A percentile compares a stretch with the other conserved stretches of the same genome.
phyloP scores from a whole-genome alignment of 30 jellyfish, hydroid and myxozoan species.

The Hydractinia echinata region DNA sequence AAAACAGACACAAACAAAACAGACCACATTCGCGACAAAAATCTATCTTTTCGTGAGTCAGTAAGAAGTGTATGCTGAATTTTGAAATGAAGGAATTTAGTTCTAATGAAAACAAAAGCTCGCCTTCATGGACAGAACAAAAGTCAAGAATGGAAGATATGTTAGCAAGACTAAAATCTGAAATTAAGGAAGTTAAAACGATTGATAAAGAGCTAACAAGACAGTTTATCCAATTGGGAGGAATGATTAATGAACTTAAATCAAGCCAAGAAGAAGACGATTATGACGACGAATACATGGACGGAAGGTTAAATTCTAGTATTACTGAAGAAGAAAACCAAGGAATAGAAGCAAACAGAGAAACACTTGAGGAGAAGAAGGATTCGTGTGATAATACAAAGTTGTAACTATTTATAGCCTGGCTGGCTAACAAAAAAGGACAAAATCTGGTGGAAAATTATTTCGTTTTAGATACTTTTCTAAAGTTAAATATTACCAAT shows the following conservation, averaged over 20 bases:
- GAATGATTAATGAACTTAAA: conserved; percentile 61
- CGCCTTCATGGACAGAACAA: conserved; percentile 68
- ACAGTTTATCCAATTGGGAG: conserved; percentile 85
- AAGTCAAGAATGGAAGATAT: conserved; percentile 57
- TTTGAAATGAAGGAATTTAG: no score
- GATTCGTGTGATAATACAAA: neutral
- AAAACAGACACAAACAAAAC: no score
- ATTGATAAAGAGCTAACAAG: conserved; percentile 83
- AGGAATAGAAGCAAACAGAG: neutral
- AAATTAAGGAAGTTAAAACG: conserved; percentile 64
- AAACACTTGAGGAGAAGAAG: neutral
- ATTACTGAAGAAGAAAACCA: neutral
- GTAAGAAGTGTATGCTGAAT: no score
- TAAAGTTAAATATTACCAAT: no score
- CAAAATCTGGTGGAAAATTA: no score
- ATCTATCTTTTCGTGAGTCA: no score
- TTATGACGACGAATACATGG: conserved; percentile 2
- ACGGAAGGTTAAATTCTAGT: neutral
- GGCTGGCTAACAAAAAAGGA: no score
- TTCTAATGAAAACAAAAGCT: neutral
- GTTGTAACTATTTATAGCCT: neutral
- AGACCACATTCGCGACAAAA: no score
- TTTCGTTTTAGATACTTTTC: no score
- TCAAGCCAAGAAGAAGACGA: conserved; percentile 40
- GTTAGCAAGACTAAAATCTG: conserved; percentile 56